Evolutionary conservation across 2,797 vertebrate genomes (phyloP).

Genomic region (Molossus molossus): DNA sequence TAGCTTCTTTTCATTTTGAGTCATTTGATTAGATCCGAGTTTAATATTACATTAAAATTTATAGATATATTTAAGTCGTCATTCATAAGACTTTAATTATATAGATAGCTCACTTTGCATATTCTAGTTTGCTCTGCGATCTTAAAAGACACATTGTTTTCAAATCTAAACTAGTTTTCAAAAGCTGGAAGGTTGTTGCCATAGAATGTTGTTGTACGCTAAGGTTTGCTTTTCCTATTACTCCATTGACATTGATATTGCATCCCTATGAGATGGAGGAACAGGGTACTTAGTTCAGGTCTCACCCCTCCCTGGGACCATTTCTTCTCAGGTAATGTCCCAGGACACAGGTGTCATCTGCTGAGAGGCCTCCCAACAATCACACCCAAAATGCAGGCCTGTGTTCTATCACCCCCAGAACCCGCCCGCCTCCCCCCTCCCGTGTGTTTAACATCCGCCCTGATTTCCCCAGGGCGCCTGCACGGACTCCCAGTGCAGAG

Average conservation of each 20-base stretch:
- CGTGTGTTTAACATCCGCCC: background rate
- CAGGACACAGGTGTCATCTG: background rate
- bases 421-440: accelerated
- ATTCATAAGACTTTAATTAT: constrained; percentile 78
- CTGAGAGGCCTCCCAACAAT: background rate
- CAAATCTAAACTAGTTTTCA: constrained; percentile 54
- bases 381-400: background rate
- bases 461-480: background rate
- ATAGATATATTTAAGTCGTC: constrained; percentile 75
- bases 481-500: background rate
- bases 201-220: background rate
- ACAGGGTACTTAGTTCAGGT: background rate
- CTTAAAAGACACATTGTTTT: constrained; percentile 70
- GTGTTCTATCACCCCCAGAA: background rate
- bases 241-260: background rate
- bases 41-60: constrained; percentile 80
- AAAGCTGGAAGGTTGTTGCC: constrained; percentile 31
- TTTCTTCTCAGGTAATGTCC: background rate
- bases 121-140: constrained; percentile 65
- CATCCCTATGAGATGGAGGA: background rate
- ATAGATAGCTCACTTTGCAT: constrained; percentile 70
- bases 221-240: background rate
- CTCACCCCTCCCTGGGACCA: background rate
- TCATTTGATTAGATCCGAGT: constrained; percentile 80
- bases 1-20: constrained; percentile 75